Evolutionary conservation across 2,113 vertebrate species (phyloP), one percentile per base, ranked within the genome.

Genomic region (Pitta sordida): DNA sequence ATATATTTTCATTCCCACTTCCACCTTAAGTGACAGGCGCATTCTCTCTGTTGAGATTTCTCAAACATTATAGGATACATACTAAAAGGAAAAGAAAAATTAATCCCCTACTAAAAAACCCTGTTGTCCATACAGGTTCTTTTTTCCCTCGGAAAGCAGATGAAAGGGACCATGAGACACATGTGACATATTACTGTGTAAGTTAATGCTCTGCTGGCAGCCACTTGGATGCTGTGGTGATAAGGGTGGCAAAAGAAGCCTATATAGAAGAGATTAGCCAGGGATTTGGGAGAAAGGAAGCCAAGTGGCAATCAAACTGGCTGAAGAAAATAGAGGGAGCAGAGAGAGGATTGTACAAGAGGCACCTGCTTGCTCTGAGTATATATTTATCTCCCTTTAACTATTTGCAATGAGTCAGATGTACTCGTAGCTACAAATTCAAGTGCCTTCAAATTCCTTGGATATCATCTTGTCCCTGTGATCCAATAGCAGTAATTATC

Each of bases 241-340:
- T 73, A 93, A 95, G 63, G 27, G 83, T 91, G 90, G 75, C 51
- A 86, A 86, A 95, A 93, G 71, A n/a, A 90, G 41, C 73, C 92
- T 96, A n/a, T 59, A 39, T 2, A 83, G 84, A 84, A 79, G 60
- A 93, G 84, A 94, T 94, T 91, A 96, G 62, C 39, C 62, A 85
- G 82, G 94, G 86, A 90, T 96, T 81, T 96, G 71, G 68, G 29
- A 83, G 86, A 94, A 92, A 49, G 69, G 22, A 91, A 96, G 92
- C 83, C 88, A 95, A 94, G 88, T 56, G 84, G 80, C 86, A 86
- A 59, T 93, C 83, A 91, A 70, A 91, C 19, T 55, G 60, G 48
- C 83, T 90, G 86, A 96, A 95, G 80, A 70, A 93, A 93, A 95
- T 43, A 80, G 23, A 81, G 30, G 27, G 48, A 94, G 36, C 86